Conservation (phyloP, 2,797 vertebrate genomes). For the Anomalospiza imberbis region DNA sequence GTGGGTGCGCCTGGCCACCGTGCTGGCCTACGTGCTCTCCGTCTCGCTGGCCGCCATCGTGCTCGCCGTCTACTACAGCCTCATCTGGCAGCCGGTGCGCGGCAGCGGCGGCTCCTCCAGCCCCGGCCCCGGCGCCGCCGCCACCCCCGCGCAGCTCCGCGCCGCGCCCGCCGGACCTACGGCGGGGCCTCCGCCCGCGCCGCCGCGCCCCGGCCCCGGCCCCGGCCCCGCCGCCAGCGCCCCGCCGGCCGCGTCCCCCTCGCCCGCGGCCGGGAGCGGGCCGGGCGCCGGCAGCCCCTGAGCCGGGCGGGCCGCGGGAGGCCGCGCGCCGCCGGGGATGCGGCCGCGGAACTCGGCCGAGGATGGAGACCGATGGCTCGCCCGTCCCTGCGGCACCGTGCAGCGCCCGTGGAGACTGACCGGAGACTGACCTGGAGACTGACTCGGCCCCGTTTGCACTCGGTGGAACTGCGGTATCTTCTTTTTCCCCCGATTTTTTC, state of each 20-base stretch:
- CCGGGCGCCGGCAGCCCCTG: not conserved
- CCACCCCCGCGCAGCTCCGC: not conserved
- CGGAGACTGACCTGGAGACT: not conserved
- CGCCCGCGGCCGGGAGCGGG: too few species aligned
- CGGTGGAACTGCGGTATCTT: not conserved
- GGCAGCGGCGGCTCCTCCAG: slow-evolving; percentile 54
- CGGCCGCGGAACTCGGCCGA: not conserved
- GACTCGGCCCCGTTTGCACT: not conserved
- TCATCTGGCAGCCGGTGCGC: slow-evolving; percentile 91
- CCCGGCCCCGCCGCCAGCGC: not conserved
- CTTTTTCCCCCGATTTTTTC: not conserved
- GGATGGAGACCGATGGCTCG: not conserved
- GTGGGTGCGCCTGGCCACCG: slow-evolving; percentile 97
- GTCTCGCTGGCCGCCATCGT: slow-evolving; percentile 98
- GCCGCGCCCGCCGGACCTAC: not conserved
- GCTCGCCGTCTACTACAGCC: slow-evolving; percentile 95
- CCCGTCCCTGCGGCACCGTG: not conserved
- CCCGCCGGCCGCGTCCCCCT: not conserved
- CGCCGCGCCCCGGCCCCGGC: not conserved
- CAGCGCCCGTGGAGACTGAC: not conserved
- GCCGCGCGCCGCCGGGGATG: not conserved
- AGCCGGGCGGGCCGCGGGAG: not conserved
- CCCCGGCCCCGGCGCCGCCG: not conserved
- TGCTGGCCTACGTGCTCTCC: slow-evolving; percentile 96
- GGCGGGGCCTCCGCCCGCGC: not conserved